Base-by-base conservation (phyloP, 2,888 invertebrate genomes). In the Agrotis ipsilon region DNA sequence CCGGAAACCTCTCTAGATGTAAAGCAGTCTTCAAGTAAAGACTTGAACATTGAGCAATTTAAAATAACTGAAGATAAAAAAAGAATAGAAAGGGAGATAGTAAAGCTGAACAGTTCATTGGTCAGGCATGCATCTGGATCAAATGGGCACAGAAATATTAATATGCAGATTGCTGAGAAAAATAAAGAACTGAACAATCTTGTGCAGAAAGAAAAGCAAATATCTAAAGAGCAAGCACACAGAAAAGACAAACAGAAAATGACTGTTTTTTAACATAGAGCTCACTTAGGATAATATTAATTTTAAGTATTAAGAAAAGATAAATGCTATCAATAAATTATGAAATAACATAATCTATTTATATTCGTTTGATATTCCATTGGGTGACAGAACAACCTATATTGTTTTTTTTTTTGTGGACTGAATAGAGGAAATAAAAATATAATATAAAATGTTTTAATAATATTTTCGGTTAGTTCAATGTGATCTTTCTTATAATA, bases 201-300 rank as follows among this genome's bases (percentile, higher is more conserved):
- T 39, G 96, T 96, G 82, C 96, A 93, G 46, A 97, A 97, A 64
- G 98, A 98, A 78, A 96, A 92, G 61, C 97, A 96, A 83, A 97
- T 98, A 71, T 92, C 96, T 55, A 97, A 96, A 77, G 98, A 98
- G 92, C 98, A 98, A 88, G 97, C 94, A 83, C 96, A 97, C 58
- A 96, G 98, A 78, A 97, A 97, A 82, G 97, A 97, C 87, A 97
- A 97, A 90, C 97, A 97, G 84, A 98, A 98, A 93, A 96, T 98
- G 93, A 97, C 97, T 57, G 96, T 98, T 82, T 98, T 98, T 96
- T 98, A 96, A 89, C 21, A 21, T 11, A 18, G n/a, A 1, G 21
- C 45, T 54, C 39, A 48, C 9, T 18, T 61, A 79, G 32, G 19
- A n/a, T 11, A 61, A 43, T 68, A 52, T 60, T 0, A 6, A 55